These are phyloP conservation scores for Drosophila simulans DNA, from an alignment of 1,140 invertebrate species.

Conservation along the genomic window DNA sequence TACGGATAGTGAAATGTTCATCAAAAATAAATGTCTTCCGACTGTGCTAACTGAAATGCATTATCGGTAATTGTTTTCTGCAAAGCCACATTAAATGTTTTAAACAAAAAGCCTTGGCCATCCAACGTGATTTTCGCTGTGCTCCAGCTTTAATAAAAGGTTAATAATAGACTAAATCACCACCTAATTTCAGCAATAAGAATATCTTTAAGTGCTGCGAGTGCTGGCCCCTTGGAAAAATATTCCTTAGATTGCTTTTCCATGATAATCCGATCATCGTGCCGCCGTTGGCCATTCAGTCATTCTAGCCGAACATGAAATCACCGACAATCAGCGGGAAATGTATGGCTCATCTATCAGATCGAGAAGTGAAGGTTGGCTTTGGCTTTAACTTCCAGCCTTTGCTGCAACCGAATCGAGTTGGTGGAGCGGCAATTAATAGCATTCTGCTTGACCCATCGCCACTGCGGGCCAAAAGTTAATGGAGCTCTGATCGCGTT, in stretches of 20 bases:
- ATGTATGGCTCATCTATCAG: slow-evolving; percentile 42
- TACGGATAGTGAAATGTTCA: background rate
- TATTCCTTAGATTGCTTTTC: background rate
- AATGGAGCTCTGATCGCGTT: slow-evolving; percentile 24
- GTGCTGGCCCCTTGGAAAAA: background rate
- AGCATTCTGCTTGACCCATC: slow-evolving; percentile 49
- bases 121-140: background rate
- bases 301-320: slow-evolving; percentile 9
- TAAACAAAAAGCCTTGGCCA: too few species aligned
- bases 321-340: slow-evolving; percentile 17
- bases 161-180: too few species aligned
- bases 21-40: slow-evolving; percentile 2
- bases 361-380: slow-evolving; percentile 37
- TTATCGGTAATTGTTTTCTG: background rate
- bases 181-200: too few species aligned
- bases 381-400: background rate
- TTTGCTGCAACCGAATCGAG: slow-evolving; percentile 9
- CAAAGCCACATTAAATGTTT: background rate
- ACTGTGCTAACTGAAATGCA: background rate
- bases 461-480: slow-evolving; percentile 34
- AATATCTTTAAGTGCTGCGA: too few species aligned
- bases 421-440: slow-evolving; percentile 56
- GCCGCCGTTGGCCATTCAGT: background rate
- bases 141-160: background rate
- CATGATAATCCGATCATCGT: background rate